Evolutionary conservation across 2,113 vertebrate species (phyloP).

Genomic region (Castor canadensis): DNA sequence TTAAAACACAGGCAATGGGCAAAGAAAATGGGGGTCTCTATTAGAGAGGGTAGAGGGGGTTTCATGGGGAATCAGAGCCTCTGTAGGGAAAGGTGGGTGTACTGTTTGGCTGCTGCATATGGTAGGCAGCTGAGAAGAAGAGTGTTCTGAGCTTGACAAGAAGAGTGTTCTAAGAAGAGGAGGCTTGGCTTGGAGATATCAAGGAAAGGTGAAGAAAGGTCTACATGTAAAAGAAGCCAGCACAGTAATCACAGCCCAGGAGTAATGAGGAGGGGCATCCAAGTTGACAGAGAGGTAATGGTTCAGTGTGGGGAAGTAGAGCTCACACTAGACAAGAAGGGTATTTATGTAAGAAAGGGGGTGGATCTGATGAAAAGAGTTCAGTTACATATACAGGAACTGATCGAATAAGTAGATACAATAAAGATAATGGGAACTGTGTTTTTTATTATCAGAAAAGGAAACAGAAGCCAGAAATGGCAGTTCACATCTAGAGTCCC

Average conservation of each 20-base stretch:
- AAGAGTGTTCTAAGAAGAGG: background rate
- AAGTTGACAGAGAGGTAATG: background rate
- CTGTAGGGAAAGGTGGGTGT: background rate
- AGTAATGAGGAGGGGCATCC: background rate
- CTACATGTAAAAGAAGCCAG: background rate
- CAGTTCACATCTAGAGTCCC: background rate
- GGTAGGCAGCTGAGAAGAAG: background rate
- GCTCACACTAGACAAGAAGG: background rate
- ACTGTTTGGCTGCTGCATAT: fast-evolving
- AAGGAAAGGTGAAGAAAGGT: background rate
- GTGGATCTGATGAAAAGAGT: background rate
- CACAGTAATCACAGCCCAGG: background rate
- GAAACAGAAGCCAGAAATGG: background rate
- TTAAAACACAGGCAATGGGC: background rate
- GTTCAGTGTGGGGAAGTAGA: background rate
- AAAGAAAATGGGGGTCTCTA: background rate
- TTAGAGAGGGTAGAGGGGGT: fast-evolving
- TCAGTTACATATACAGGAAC: background rate
- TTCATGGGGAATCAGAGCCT: too few relatives aligned
- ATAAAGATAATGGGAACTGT: background rate
- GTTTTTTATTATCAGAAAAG: background rate
- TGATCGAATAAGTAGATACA: background rate
- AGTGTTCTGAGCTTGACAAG: background rate
- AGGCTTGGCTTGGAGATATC: background rate
- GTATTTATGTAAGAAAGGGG: background rate